Percentiles rank a stretch among this genome's conserved stretches.
phyloP scores from a whole-genome alignment of 2,113 vertebrate species.

The Arenaria interpres region DNA sequence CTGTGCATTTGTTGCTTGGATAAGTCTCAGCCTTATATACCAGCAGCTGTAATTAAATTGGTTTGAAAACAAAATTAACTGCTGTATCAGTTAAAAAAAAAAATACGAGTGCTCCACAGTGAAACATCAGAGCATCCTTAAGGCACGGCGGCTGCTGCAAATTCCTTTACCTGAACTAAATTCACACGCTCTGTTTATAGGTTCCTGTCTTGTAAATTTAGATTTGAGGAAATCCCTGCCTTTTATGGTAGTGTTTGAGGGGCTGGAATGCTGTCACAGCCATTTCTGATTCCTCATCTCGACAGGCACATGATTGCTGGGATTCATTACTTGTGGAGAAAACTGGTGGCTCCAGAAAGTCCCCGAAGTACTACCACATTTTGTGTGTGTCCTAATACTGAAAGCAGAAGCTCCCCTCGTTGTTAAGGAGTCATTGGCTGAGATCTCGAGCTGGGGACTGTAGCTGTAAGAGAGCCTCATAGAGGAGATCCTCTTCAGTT shows the following conservation, averaged over 20 bases:
- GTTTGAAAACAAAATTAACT: not conserved
- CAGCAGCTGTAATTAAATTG: not conserved
- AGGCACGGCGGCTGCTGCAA: not conserved
- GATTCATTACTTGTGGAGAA: slow-evolving; percentile 61
- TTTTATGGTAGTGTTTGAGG: slow-evolving; percentile 52
- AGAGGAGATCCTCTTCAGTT: not conserved
- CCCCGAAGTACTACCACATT: slow-evolving; percentile 29
- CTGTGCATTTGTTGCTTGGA: not conserved
- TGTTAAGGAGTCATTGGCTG: not conserved
- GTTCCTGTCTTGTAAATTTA: slow-evolving; percentile 17
- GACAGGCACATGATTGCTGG: slow-evolving; percentile 25
- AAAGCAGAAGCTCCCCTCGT: slow-evolving; percentile 50
- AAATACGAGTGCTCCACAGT: not conserved
- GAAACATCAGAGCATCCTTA: not conserved
- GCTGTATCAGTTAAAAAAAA: not conserved
- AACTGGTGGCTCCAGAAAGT: slow-evolving; percentile 60
- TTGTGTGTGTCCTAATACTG: not conserved
- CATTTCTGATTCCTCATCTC: slow-evolving; percentile 53
- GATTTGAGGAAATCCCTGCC: slow-evolving; percentile 56
- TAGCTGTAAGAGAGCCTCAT: not conserved
- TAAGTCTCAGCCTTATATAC: not conserved
- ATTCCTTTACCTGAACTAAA: slow-evolving; percentile 33
- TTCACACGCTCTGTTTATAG: slow-evolving; percentile 15
- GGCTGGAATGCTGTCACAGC: slow-evolving; percentile 58
- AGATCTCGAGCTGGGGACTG: not conserved